Base-by-base conservation (phyloP, 2,113 vertebrate genomes). In the Oxyura jamaicensis region DNA sequence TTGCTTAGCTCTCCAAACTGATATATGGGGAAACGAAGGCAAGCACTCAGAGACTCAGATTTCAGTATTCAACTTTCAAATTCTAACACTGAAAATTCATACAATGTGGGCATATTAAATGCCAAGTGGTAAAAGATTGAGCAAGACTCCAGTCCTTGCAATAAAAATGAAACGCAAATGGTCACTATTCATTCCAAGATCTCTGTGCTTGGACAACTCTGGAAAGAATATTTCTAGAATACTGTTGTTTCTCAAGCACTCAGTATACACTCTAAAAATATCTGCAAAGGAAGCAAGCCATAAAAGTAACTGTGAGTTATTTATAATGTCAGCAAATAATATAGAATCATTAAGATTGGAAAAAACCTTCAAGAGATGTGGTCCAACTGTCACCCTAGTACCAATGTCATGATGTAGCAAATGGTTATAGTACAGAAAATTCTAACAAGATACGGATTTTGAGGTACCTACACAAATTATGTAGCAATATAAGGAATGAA, bases 61-160 rank as follows among this genome's bases (percentile, higher is more conserved):
- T 83, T 84, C 44, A 66, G 11, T 6, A 44, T 62, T 67, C 5
- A 59, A 62, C 41, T 23, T 48, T 35, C 22, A 85, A 52, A 60
- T 42, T 66, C 28, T 60, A 1, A 53, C 44, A 23, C 18, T 78
- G n/a, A 78, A 90, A 84, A 28, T 8, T 33, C 11, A 1, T 44
- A 48, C 11, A 87, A 60, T 20, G 63, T 6, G 53, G 31, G 2
- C 6, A 50, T 50, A 36, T 50, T 59, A 82, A 78, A 41, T 53
- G 15, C 1, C 5, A 31, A 19, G 4, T 41, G 13, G 8, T 66
- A 48, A 71, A 76, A 77, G 6, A 26, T 11, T 35, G 14, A 77
- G 8, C 7, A 35, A 48, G 29, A 56, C 6, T 15, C 4, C 16
- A 42, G 15, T 21, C 3, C 1, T 1, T 0, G 1, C 9, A 90